Conservation (phyloP, 2,888 invertebrate genomes). For the Apamea monoglypha region DNA sequence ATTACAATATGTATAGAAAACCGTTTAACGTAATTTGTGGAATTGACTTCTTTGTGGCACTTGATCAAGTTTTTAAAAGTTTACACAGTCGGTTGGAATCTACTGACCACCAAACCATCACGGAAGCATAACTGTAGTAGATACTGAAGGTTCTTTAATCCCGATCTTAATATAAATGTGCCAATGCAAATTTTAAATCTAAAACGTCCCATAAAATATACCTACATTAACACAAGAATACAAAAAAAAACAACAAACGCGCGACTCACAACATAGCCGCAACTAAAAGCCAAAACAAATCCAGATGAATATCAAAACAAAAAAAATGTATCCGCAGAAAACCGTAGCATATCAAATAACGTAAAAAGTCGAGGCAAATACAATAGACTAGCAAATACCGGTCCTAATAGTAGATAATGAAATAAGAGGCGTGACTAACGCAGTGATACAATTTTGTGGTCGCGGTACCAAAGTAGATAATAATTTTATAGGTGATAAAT, state of each 20-base stretch:
- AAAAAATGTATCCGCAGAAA: slow-evolving; percentile 76
- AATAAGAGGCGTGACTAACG: slow-evolving; percentile 82
- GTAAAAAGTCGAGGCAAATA: slow-evolving; percentile 35
- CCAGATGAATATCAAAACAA: slow-evolving; percentile 64
- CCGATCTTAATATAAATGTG: background rate
- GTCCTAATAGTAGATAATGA: slow-evolving; percentile 71
- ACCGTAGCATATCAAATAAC: slow-evolving; percentile 73
- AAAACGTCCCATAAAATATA: background rate
- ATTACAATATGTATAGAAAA: slow-evolving; percentile 44
- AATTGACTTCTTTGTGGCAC: background rate
- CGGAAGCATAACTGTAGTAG: background rate
- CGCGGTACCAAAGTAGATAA: slow-evolving; percentile 58
- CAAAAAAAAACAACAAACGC: background rate
- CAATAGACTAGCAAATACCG: slow-evolving; percentile 45
- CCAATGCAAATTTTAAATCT: background rate
- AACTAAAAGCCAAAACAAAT: slow-evolving; percentile 55
- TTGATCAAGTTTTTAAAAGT: background rate
- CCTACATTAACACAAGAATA: background rate
- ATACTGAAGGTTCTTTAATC: background rate
- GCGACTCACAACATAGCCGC: slow-evolving; percentile 16
- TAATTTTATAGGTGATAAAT: slow-evolving; percentile 65
- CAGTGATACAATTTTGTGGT: slow-evolving; percentile 81
- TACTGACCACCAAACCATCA: background rate
- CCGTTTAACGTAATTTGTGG: slow-evolving; percentile 17
- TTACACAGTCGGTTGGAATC: background rate